Base-by-base conservation (phyloP, 2,888 invertebrate species). In the Acleris literana region DNA sequence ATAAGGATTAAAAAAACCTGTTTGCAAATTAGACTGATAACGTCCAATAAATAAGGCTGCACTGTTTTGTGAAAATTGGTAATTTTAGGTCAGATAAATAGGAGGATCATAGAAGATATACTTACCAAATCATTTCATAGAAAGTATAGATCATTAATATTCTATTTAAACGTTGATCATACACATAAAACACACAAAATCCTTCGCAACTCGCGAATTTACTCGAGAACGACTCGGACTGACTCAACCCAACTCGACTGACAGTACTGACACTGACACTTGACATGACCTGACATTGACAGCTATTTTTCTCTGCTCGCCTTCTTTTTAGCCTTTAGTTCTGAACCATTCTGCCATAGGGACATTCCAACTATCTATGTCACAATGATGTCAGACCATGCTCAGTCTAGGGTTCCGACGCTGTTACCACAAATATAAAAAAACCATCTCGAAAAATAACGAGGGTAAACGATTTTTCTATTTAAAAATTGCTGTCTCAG, bases 21-120 rank as follows among this genome's bases (percentile, higher is more conserved):
- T 78, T 76, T 79, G 69, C 68, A 77, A 83, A 83, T 82, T 74
- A 78, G 69, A 69, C 67, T 72, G 82, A 81, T 83, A 81, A 43
- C 43, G 72, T 71, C 76, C 76, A 75, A 76, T 77, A 77, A 75
- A 76, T 77, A 77, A 74, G 76, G 79, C 72, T 71, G 80, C 73
- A 74, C 72, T 76, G 64, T 64, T 48, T 18, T 48, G 46, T 55
- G 11, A n/a, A 33, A 39, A 53, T 25, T 63, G 54, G 4, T n/a
- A 46, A 17, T 46, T n/a, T 5, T n/a, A 46, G 39, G 39, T 17
- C 3, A 46, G 5, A 2, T 0, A 17, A 46, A 39, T 13, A 3
- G 46, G 1, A 46, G n/a, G 6, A 16, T 46, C n/a, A 46, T 46
- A 1, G 7, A 7, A 46, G n/a, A 1, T n/a, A n/a, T 46, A 17